Conservation (phyloP, 92 coral and sea anemone species). For the Phenganax stokvisi region DNA sequence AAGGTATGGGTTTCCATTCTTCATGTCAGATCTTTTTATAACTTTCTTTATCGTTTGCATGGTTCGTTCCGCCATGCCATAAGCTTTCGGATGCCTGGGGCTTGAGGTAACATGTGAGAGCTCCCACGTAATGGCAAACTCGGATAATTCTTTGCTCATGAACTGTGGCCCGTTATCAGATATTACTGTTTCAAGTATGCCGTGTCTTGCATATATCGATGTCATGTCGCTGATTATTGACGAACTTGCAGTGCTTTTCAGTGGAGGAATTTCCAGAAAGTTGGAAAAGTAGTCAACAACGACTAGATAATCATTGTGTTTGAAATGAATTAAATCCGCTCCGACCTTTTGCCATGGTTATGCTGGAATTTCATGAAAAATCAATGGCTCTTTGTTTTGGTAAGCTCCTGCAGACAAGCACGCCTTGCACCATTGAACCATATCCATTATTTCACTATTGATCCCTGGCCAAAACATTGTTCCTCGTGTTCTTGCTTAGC, state of each 20-base stretch:
- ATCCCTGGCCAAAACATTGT: conserved; percentile 20
- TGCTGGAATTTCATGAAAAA: conserved; percentile 12
- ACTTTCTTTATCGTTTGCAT: conserved; percentile 4
- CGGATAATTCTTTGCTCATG: not conserved
- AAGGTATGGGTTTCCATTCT: not conserved
- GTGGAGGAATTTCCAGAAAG: not conserved
- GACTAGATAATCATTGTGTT: not conserved
- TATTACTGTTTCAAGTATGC: conserved; percentile 4
- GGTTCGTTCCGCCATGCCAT: conserved; percentile 27
- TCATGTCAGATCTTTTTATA: not conserved
- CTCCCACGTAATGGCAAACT: conserved; percentile 5
- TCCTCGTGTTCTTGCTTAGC: conserved; percentile 10
- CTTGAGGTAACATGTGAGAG: not conserved
- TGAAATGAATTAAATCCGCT: conserved; percentile 3
- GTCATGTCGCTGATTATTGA: conserved; percentile 13
- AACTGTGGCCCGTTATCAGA: conserved; percentile 22
- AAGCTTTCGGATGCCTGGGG: conserved; percentile 5
- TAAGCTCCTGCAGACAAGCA: not conserved
- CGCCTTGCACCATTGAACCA: conserved; percentile 1
- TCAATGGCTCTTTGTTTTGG: conserved; percentile 21
- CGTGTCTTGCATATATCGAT: not conserved
- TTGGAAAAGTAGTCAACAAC: not conserved
- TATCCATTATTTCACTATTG: not conserved
- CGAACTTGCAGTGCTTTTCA: not conserved
- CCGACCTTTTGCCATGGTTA: conserved; percentile 22